Evolutionary conservation across 2,113 vertebrate species (phyloP).

Genomic region (Sigmodon hispidus): DNA sequence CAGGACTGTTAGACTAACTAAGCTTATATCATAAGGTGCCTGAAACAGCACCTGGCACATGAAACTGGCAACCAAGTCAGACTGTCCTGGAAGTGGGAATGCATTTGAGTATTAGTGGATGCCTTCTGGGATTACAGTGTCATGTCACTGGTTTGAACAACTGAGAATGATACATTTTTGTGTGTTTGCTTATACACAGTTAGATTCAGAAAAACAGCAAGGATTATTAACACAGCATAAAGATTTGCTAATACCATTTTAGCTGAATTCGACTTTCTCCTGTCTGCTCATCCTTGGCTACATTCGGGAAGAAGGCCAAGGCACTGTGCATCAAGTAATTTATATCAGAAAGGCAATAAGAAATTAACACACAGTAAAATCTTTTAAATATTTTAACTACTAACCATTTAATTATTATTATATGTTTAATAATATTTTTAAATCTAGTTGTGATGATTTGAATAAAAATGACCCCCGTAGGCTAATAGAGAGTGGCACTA

Average conservation of each 20-base stretch:
- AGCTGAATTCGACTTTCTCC: slow-evolving; percentile 22
- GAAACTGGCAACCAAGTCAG: neutral
- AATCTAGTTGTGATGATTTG: neutral
- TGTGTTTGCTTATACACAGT: neutral
- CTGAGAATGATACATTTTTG: neutral
- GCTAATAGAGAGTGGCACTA: neutral
- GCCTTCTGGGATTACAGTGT: neutral
- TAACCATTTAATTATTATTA: neutral
- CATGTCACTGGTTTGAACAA: neutral
- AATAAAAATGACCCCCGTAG: neutral
- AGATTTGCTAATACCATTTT: slow-evolving; percentile 9
- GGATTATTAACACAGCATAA: neutral
- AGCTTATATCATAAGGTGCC: neutral
- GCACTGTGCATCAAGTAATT: neutral
- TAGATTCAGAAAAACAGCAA: slow-evolving; percentile 17
- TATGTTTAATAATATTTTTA: neutral
- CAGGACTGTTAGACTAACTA: neutral
- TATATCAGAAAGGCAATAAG: neutral
- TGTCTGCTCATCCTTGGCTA: slow-evolving; percentile 13
- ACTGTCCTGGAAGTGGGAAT: neutral
- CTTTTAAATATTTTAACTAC: neutral
- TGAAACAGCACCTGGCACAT: neutral
- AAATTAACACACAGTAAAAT: neutral
- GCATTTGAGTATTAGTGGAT: neutral
- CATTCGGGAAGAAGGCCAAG: neutral